phyloP scores from a whole-genome alignment of 2,888 invertebrate species.

The Noctua pronuba region DNA sequence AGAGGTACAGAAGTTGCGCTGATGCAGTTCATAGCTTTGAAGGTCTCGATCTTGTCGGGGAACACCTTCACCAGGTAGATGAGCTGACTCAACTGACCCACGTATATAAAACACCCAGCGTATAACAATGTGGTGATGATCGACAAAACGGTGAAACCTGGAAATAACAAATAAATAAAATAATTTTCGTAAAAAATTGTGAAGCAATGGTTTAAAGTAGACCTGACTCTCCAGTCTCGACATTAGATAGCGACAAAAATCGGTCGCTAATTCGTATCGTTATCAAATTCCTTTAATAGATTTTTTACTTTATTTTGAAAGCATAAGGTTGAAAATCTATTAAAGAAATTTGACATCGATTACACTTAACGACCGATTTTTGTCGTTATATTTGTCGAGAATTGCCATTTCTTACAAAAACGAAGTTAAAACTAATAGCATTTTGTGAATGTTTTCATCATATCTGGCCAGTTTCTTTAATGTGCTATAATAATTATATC shows the following conservation, averaged over 20 bases:
- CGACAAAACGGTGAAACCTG: constrained; percentile 67
- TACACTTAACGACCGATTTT: too few species aligned
- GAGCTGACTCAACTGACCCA: constrained; percentile 77
- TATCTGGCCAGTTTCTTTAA: constrained; percentile 12
- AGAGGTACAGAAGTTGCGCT: constrained; percentile 78
- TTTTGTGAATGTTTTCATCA: neutral
- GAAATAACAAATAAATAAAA: neutral
- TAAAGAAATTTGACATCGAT: too few species aligned
- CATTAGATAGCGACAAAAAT: too few species aligned
- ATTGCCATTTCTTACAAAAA: neutral
- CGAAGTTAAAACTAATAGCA: neutral
- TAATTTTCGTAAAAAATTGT: neutral
- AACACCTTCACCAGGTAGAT: constrained; percentile 75
- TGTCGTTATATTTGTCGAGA: too few species aligned
- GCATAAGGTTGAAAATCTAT: too few species aligned
- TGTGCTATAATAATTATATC: neutral
- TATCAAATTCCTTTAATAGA: too few species aligned
- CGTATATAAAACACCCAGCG: constrained; percentile 75
- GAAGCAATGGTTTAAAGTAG: neutral
- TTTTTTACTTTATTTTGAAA: too few species aligned
- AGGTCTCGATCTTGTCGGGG: constrained; percentile 75
- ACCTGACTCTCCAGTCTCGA: too few species aligned
- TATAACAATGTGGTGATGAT: constrained; percentile 68
- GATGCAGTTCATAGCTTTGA: constrained; percentile 78
- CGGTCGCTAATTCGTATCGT: too few species aligned